phyloP scores from a whole-genome alignment of 2,113 vertebrate species.

The Quiscalus mexicanus region DNA sequence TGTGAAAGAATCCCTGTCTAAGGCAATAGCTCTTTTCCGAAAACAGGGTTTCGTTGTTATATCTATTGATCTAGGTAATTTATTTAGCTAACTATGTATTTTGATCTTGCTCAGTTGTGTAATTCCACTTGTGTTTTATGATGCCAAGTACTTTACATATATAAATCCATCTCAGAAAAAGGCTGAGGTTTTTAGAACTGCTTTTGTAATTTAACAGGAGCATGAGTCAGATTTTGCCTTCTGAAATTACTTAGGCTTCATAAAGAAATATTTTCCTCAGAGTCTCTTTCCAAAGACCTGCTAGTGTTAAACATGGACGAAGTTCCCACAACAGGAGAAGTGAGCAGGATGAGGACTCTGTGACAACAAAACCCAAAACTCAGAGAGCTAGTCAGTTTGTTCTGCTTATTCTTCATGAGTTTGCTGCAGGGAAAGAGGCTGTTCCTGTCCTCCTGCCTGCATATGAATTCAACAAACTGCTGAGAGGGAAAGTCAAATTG shows the following conservation, averaged over 20 bases:
- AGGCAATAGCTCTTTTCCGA: neutral
- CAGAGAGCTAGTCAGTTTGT: neutral
- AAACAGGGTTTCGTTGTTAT: neutral
- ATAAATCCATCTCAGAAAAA: neutral
- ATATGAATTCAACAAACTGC: neutral
- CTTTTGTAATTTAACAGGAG: neutral
- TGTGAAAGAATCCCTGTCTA: neutral
- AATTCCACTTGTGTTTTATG: neutral
- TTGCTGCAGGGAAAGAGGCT: neutral
- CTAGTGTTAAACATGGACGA: accelerated
- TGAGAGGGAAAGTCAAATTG: neutral
- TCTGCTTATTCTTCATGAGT: neutral
- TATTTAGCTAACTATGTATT: neutral
- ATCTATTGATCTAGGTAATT: neutral
- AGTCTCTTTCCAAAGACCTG: neutral
- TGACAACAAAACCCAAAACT: neutral
- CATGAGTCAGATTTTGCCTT: neutral
- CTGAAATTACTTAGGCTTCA: neutral
- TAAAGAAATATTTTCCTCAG: neutral
- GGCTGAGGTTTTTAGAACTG: neutral
- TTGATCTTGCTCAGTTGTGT: neutral
- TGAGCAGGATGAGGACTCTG: neutral
- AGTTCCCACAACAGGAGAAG: accelerated
- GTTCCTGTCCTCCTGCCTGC: neutral
- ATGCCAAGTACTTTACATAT: neutral